Conservation (phyloP, 1,140 invertebrate species). For the Anagrus nilaparvatae region DNA sequence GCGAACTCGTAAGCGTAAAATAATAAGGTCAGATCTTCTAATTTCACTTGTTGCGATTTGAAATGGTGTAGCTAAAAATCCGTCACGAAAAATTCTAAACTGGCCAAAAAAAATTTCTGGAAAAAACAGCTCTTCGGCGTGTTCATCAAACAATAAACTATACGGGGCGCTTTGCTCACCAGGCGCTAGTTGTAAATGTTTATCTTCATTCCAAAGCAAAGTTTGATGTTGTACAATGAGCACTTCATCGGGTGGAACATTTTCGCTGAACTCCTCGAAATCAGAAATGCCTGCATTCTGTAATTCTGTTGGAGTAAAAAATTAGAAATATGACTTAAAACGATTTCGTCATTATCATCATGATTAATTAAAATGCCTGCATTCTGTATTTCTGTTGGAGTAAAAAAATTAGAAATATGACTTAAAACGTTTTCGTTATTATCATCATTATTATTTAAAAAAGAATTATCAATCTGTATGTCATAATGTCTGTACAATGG, state of each 20-base stretch:
- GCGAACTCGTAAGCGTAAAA: conserved; percentile 15
- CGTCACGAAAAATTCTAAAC: conserved; percentile 23
- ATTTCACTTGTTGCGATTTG: conserved; percentile 19
- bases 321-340: no score
- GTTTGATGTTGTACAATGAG: conserved; percentile 21
- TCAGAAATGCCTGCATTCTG: no score
- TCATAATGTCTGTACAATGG: conserved; percentile 16
- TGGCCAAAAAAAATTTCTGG: conserved; percentile 30
- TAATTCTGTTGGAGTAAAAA: no score
- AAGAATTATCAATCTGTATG: conserved; percentile 16
- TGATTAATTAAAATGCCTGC: no score
- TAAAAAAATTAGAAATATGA: no score
- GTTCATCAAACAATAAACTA: conserved; percentile 21
- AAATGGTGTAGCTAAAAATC: conserved; percentile 14
- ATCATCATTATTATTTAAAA: not conserved
- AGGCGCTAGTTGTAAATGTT: conserved; percentile 21
- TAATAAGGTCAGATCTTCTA: conserved; percentile 20
- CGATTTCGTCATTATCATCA: no score
- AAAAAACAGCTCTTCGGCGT: conserved; percentile 33
- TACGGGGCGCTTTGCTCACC: conserved; percentile 17
- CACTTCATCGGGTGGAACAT: conserved; percentile 19
- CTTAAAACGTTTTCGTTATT: no score
- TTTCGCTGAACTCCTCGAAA: conserved; percentile 18
- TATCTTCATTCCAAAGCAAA: conserved; percentile 25
- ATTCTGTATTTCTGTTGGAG: no score